These are phyloP conservation scores for Hassar affinis DNA, from an alignment of 2,113 vertebrate species.

Conservation along the genomic window DNA sequence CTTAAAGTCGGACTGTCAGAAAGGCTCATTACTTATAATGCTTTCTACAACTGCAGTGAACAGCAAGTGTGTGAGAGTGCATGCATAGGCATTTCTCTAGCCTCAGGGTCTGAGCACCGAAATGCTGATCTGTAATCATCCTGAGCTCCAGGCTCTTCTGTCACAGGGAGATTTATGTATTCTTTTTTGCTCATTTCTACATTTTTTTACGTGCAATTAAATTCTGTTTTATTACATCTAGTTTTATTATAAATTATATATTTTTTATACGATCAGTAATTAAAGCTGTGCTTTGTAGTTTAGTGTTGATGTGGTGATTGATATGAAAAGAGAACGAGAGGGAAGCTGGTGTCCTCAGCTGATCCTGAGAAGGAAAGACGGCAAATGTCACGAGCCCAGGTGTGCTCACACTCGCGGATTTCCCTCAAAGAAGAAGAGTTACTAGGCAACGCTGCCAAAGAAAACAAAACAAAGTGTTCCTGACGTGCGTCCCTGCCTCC, in stretches of 20 bases:
- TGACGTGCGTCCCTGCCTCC: constrained; percentile 41
- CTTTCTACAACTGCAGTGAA: background rate
- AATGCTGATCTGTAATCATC: constrained; percentile 24
- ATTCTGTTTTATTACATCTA: background rate
- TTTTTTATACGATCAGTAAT: background rate
- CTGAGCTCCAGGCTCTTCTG: constrained; percentile 6
- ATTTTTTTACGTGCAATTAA: constrained; percentile 1
- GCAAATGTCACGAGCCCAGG: constrained; percentile 46
- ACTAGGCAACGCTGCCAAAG: constrained; percentile 41
- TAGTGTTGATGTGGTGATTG: background rate
- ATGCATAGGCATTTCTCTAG: constrained; percentile 15
- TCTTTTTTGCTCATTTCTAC: background rate
- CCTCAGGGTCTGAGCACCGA: background rate
- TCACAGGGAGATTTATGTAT: background rate
- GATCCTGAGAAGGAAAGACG: constrained; percentile 17
- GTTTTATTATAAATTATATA: background rate
- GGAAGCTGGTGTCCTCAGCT: background rate
- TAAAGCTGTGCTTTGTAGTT: background rate
- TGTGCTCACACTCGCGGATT: constrained; percentile 54
- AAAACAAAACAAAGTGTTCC: constrained; percentile 54
- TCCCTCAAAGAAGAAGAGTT: constrained; percentile 52
- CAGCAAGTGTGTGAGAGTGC: background rate
- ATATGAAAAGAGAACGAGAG: background rate
- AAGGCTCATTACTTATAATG: background rate
- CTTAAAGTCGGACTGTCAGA: background rate